phyloP scores from a whole-genome alignment of 2,797 vertebrate species.

The Chrosomus eos region DNA sequence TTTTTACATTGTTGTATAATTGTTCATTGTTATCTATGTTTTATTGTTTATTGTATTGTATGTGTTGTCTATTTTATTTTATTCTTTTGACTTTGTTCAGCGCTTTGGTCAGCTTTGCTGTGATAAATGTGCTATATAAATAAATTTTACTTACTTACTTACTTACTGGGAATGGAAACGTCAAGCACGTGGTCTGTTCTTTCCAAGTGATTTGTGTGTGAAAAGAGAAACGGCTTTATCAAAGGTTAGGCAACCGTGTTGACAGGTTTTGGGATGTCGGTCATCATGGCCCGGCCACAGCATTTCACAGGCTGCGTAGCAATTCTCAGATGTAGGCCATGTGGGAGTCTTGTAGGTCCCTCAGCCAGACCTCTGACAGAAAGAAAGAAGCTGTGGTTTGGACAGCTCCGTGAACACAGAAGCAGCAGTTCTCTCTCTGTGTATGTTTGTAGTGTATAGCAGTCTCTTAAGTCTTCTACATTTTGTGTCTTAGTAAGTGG shows the following conservation, averaged over 20 bases:
- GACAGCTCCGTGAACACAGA: slow-evolving; percentile 45
- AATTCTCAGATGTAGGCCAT: slow-evolving; percentile 25
- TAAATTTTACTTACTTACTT: no score
- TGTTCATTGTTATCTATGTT: no score
- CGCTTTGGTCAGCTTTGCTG: no score
- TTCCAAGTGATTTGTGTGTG: slow-evolving; percentile 32
- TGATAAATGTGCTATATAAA: no score
- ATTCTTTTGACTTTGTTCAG: no score
- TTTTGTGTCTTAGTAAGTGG: slow-evolving; percentile 61
- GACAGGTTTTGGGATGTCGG: slow-evolving; percentile 46
- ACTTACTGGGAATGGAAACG: slow-evolving; percentile 22
- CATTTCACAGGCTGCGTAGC: slow-evolving; percentile 23
- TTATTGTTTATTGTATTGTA: no score
- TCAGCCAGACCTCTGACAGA: slow-evolving; percentile 47
- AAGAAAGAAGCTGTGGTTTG: slow-evolving; percentile 49
- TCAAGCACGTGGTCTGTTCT: not conserved
- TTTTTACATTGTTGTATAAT: no score
- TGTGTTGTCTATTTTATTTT: no score
- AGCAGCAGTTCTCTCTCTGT: slow-evolving; percentile 48
- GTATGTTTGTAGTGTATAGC: slow-evolving; percentile 57
- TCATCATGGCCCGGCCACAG: slow-evolving; percentile 36
- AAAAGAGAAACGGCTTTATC: slow-evolving; percentile 29
- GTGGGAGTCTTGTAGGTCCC: slow-evolving; percentile 30
- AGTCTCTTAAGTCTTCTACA: slow-evolving; percentile 12
- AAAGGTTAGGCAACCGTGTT: slow-evolving; percentile 41